These are phyloP conservation scores for Quadroppia sp. DNA, from an alignment of 2,888 invertebrate species.

Conservation along the genomic window DNA sequence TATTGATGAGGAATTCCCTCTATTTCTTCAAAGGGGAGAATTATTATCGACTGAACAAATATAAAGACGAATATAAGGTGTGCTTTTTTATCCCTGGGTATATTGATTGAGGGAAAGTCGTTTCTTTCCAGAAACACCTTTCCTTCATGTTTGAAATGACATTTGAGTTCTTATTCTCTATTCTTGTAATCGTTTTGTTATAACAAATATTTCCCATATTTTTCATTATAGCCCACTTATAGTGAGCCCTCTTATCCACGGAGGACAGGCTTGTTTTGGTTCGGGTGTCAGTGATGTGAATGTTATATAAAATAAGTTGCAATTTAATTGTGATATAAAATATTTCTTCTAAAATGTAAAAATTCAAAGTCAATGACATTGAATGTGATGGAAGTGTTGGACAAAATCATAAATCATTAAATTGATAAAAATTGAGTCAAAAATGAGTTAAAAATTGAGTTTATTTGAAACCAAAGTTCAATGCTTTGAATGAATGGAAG, in stretches of 20 bases:
- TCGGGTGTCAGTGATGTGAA: background rate
- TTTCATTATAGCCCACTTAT: background rate
- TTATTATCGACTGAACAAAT: background rate
- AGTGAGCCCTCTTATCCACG: background rate
- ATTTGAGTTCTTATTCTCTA: background rate
- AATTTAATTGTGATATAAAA: no score
- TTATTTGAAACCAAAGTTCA: no score
- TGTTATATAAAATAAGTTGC: no score
- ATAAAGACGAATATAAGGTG: background rate
- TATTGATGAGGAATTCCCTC: background rate
- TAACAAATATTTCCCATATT: background rate
- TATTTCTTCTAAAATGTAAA: no score
- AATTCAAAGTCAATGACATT: no score
- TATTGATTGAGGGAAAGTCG: background rate
- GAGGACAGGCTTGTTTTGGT: background rate
- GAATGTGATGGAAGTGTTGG: no score
- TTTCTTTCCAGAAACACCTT: background rate
- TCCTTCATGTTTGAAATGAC: background rate
- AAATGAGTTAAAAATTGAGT: no score
- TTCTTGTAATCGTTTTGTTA: background rate
- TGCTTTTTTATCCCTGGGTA: background rate
- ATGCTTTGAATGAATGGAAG: no score
- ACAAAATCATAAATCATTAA: no score
- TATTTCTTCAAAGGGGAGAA: constrained; percentile 11
- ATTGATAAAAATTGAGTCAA: no score